Conservation (phyloP, 2,888 invertebrate species). For the Machimus rusticus region DNA sequence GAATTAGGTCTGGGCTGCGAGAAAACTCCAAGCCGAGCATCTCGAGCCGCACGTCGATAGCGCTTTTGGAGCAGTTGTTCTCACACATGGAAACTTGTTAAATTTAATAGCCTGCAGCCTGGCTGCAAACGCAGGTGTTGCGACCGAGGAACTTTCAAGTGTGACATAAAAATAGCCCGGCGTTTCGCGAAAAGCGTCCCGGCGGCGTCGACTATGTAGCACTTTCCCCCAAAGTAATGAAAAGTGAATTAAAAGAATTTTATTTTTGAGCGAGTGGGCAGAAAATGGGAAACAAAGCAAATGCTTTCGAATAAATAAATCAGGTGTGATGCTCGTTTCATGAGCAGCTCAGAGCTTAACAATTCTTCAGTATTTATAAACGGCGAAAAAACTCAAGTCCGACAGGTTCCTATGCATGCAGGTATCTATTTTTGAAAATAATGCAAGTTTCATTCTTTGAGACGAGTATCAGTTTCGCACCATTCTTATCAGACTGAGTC, state of each 20-base stretch:
- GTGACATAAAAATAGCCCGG: neutral
- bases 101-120: neutral
- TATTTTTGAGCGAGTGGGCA: neutral
- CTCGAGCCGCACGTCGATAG: neutral
- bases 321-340: neutral
- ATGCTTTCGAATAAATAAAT: neutral
- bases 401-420: neutral
- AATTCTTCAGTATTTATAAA: neutral
- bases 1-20: neutral
- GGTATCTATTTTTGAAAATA: neutral
- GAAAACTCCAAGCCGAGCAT: neutral
- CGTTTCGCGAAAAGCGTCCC: neutral
- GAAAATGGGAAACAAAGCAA: neutral
- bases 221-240: neutral
- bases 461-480: neutral
- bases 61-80: neutral
- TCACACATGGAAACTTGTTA: neutral
- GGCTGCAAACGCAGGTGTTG: slow-evolving; percentile 1
- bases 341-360: neutral
- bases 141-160: neutral
- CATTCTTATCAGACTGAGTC: neutral
- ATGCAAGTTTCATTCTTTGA: neutral
- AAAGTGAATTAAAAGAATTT: neutral
- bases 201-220: neutral
- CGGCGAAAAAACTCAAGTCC: neutral